A percentile compares a stretch with the other conserved stretches of the same genome.
Evolutionary conservation across 2,888 invertebrate species (phyloP).

Genomic region (Dascillus cervinus): DNA sequence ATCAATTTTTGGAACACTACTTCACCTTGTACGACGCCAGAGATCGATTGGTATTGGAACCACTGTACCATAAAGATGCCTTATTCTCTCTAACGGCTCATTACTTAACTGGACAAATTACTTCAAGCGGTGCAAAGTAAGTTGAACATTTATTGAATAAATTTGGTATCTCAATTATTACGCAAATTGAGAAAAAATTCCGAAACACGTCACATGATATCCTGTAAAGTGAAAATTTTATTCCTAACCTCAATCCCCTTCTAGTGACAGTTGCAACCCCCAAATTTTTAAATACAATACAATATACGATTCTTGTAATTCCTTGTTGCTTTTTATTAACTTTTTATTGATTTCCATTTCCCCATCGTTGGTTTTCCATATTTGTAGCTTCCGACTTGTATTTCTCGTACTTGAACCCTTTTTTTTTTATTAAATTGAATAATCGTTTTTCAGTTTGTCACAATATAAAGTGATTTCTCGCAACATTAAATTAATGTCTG

Average conservation of each 20-base stretch:
- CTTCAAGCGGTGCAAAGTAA: conserved; percentile 33
- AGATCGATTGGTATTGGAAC: conserved; percentile 47
- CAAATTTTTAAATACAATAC: neutral
- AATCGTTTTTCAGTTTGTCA: conserved; percentile 33
- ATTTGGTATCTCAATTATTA: no score
- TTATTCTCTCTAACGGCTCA: conserved; percentile 51
- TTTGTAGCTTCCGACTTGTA: no score
- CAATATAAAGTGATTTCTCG: conserved; percentile 41
- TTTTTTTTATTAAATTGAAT: conserved; percentile 7
- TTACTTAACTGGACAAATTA: conserved; percentile 28
- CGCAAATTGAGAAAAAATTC: no score
- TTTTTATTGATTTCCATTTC: no score
- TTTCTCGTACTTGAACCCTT: neutral
- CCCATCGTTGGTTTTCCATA: no score
- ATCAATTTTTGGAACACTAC: conserved; percentile 58
- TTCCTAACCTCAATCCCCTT: no score
- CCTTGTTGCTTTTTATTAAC: no score
- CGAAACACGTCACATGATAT: no score
- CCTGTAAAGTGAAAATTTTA: no score
- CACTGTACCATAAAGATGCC: conserved; percentile 58
- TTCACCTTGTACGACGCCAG: conserved; percentile 56
- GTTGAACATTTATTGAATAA: no score
- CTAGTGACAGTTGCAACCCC: no score
- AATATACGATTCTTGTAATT: no score
- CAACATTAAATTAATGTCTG: conserved; percentile 42